phyloP scores from a whole-genome alignment of 2,797 vertebrate species.

The Micromesistius poutassou region DNA sequence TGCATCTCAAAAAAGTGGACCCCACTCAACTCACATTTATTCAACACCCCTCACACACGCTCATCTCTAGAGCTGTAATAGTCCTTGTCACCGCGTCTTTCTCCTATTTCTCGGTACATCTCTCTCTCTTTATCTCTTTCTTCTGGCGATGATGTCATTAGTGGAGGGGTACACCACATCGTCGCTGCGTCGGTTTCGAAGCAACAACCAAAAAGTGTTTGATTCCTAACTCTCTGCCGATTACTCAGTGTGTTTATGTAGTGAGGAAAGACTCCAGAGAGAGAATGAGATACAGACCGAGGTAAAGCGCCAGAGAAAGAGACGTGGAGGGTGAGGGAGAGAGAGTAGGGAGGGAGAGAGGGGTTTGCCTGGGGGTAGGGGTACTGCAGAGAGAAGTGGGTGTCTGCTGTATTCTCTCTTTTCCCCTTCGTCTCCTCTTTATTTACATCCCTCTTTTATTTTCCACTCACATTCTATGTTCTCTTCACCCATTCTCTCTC shows the following conservation, averaged over 20 bases:
- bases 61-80: neutral
- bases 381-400: slow-evolving; percentile 48
- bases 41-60: neutral
- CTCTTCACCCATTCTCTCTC: neutral
- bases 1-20: neutral
- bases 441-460: neutral
- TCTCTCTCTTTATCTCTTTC: neutral
- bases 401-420: slow-evolving; percentile 44
- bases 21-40: neutral
- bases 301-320: slow-evolving; percentile 16
- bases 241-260: neutral
- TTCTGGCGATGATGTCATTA: neutral
- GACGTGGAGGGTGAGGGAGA: slow-evolving; percentile 1
- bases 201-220: neutral
- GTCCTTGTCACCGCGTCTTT: neutral
- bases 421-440: slow-evolving; percentile 9
- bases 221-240: neutral
- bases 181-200: neutral
- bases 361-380: slow-evolving; percentile 39
- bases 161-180: neutral
- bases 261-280: neutral
- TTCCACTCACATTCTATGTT: neutral
- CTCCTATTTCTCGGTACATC: neutral
- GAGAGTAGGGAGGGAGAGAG: slow-evolving; percentile 23
- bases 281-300: slow-evolving; percentile 6